Percentiles rank a stretch among this genome's conserved stretches.
Evolutionary conservation across 2,113 vertebrate genomes (phyloP).

Genomic region (Anarrhichthys ocellatus): DNA sequence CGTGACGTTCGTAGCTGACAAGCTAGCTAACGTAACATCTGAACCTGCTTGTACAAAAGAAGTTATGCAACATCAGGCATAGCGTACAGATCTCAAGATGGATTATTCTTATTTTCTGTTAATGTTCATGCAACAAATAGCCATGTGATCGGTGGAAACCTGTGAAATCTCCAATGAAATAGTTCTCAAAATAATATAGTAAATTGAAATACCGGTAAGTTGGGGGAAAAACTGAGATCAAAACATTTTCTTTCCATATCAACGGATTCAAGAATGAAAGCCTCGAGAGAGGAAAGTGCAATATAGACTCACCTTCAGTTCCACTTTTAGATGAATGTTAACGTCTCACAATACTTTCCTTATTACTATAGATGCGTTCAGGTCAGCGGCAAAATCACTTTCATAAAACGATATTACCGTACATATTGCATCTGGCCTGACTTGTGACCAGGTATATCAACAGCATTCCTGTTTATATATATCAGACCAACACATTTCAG

Average conservation of each 20-base stretch:
- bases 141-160: neutral
- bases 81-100: neutral
- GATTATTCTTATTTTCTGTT: neutral
- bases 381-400: no score
- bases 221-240: neutral
- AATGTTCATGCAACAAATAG: neutral
- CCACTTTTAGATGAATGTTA: neutral
- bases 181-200: neutral
- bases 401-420: neutral
- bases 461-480: no score
- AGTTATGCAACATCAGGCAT: neutral
- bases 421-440: neutral
- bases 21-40: no score
- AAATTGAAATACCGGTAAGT: neutral
- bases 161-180: neutral
- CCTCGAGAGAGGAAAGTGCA: neutral
- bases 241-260: neutral
- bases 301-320: neutral
- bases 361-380: neutral
- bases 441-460: neutral
- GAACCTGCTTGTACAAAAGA: neutral
- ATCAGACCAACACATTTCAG: no score
- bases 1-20: no score
- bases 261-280: neutral
- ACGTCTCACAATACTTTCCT: neutral